These are phyloP conservation scores for Olivierus martensii DNA, from an alignment of 1,140 invertebrate species.

Conservation along the genomic window DNA sequence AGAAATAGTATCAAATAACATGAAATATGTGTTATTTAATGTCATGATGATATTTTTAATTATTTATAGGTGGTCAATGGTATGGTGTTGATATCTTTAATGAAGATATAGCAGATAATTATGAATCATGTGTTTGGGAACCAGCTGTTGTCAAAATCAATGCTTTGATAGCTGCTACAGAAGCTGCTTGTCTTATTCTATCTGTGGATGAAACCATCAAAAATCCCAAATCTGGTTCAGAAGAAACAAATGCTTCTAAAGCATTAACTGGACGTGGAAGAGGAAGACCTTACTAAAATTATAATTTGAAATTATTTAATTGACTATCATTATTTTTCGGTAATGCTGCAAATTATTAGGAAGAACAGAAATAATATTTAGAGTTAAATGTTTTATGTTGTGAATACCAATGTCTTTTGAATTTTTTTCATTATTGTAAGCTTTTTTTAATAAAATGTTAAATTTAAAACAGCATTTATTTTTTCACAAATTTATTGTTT, in stretches of 20 bases:
- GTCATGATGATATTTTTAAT: background rate
- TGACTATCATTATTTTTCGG: no score
- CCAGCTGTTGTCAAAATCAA: constrained; percentile 94
- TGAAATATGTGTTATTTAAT: no score
- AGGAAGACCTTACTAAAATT: constrained; percentile 19
- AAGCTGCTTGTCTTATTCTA: constrained; percentile 88
- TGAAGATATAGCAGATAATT: constrained; percentile 92
- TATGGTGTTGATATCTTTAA: constrained; percentile 88
- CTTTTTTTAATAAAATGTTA: no score
- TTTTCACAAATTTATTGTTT: no score
- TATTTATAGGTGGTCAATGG: constrained; percentile 58
- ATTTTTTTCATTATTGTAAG: no score
- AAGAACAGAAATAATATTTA: no score
- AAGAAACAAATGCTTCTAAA: constrained; percentile 12
- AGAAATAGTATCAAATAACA: no score
- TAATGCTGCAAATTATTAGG: no score
- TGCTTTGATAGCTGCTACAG: constrained; percentile 85
- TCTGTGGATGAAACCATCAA: constrained; percentile 98
- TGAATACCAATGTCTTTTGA: no score
- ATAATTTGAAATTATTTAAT: no score
- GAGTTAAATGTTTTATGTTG: no score
- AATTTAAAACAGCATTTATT: no score
- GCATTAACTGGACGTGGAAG: constrained; percentile 19
- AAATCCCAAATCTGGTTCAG: constrained; percentile 55
- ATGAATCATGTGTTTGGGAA: constrained; percentile 90